These are phyloP conservation scores for Dromas ardeola DNA, from an alignment of 2,113 vertebrate genomes.

Conservation along the genomic window DNA sequence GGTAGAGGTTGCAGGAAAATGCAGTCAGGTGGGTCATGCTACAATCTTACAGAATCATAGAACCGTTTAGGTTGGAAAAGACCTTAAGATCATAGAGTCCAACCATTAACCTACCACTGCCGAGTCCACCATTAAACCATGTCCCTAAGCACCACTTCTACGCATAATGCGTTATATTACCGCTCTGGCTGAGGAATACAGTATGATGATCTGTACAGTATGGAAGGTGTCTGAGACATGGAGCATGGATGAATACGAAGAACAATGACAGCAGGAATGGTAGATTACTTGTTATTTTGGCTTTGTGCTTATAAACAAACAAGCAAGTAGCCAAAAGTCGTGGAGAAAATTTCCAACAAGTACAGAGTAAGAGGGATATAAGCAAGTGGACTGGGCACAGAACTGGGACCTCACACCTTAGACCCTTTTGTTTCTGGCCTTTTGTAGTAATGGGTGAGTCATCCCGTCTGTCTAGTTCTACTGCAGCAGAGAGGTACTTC, in stretches of 20 bases:
- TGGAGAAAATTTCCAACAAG: not conserved
- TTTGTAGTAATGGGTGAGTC: not conserved
- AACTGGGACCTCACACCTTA: not conserved
- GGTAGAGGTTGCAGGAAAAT: not conserved
- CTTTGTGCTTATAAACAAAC: conserved; percentile 39
- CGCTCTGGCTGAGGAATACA: conserved; percentile 26
- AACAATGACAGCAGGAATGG: conserved; percentile 43
- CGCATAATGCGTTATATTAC: not conserved
- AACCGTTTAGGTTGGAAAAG: not conserved
- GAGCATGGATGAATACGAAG: conserved; percentile 45
- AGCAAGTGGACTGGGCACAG: not conserved
- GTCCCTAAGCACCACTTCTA: not conserved
- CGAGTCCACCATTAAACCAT: not conserved
- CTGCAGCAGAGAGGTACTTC: not conserved
- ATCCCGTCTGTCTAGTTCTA: not conserved
- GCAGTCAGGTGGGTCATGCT: not conserved
- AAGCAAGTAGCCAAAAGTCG: conserved; percentile 31
- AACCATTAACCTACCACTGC: not conserved
- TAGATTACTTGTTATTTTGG: not conserved
- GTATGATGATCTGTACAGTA: conserved; percentile 68
- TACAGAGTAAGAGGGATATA: not conserved
- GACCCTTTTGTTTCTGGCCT: not conserved
- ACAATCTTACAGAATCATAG: not conserved
- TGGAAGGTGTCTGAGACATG: conserved; percentile 48
- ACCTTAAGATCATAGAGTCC: not conserved